Conservation (phyloP, 2,113 vertebrate genomes). For the Pelodiscus sinensis region DNA sequence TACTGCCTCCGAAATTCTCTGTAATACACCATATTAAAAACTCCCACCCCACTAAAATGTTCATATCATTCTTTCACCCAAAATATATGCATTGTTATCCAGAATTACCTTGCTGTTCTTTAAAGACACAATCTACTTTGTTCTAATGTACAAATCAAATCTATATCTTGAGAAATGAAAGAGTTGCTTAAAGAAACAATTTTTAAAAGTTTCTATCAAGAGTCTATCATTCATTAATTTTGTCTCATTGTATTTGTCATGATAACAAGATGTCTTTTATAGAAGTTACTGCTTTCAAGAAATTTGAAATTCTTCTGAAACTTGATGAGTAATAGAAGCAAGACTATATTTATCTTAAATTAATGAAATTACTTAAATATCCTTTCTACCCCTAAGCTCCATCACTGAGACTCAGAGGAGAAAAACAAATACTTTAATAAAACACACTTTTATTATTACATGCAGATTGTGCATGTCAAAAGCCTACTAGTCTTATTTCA, state of each 20-base stretch:
- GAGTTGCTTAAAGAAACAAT: neutral
- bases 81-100: neutral
- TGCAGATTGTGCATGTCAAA: neutral
- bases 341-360: neutral
- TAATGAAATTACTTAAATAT: neutral
- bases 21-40: slow-evolving; percentile 18
- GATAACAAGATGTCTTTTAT: neutral
- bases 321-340: neutral
- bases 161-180: neutral
- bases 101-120: neutral
- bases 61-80: neutral
- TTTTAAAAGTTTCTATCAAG: neutral
- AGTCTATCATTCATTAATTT: neutral
- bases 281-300: neutral
- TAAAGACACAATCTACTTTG: neutral
- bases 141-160: neutral
- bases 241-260: neutral
- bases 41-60: neutral
- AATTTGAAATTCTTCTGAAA: neutral
- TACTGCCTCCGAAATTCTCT: neutral
- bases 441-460: neutral
- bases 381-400: neutral
- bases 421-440: neutral
- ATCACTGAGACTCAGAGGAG: neutral
- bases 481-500: neutral